Evolutionary conservation across 1,140 invertebrate species (phyloP).

Genomic region (Drosophila sechellia): DNA sequence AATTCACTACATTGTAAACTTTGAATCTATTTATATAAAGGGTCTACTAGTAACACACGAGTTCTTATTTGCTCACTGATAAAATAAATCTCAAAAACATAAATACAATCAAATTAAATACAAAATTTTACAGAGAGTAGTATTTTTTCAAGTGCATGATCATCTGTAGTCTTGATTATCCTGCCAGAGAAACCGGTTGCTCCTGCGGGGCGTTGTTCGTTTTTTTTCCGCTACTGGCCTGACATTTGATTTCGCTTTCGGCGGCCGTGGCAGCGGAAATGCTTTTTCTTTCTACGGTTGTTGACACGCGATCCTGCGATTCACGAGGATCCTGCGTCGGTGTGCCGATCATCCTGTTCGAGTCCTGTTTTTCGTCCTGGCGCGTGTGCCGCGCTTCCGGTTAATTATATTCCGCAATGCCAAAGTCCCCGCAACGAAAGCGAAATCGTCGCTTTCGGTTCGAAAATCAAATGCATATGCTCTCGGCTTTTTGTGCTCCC

Average conservation of each 20-base stretch:
- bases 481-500: conserved; percentile 16
- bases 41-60: too few relatives aligned
- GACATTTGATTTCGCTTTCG: conserved; percentile 83
- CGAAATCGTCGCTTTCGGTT: conserved; percentile 69
- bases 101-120: not conserved
- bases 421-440: conserved; percentile 65
- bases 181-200: conserved; percentile 59
- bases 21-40: too few relatives aligned
- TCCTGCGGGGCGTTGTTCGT: conserved; percentile 43
- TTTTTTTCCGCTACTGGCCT: conserved; percentile 31
- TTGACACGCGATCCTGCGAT: conserved; percentile 76
- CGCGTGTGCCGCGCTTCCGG: conserved; percentile 75
- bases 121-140: too few relatives aligned
- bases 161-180: conserved; percentile 33
- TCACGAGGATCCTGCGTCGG: conserved; percentile 39
- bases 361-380: conserved; percentile 56
- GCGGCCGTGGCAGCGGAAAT: conserved; percentile 62
- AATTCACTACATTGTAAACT: not conserved
- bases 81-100: too few relatives aligned
- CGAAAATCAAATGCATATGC: conserved; percentile 74
- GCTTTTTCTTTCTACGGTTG: conserved; percentile 80
- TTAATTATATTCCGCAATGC: conserved; percentile 77
- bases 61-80: too few relatives aligned
- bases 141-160: conserved; percentile 19
- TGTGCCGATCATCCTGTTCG: conserved; percentile 51